Percentiles rank a stretch among this genome's conserved stretches.
phyloP scores from a whole-genome alignment of 2,113 vertebrate genomes.

The Sminthopsis crassicaudata region DNA sequence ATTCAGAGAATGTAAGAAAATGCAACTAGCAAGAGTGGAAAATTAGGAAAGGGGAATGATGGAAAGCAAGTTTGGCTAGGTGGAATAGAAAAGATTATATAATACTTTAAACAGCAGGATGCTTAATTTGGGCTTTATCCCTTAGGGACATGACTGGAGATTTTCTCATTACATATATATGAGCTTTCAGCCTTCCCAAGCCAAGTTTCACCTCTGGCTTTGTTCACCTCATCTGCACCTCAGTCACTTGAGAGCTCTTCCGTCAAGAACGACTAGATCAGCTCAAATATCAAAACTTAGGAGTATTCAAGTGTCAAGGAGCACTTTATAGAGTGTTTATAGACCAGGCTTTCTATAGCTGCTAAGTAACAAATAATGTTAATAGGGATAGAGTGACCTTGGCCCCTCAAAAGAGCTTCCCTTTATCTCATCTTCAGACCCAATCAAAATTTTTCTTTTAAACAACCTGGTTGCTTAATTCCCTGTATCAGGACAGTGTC shows the following conservation, averaged over 20 bases:
- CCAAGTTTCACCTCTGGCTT: conserved; percentile 5
- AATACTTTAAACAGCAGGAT: neutral
- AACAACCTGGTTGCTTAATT: neutral
- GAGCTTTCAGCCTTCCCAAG: neutral
- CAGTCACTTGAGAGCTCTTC: neutral
- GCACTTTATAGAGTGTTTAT: neutral
- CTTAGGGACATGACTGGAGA: neutral
- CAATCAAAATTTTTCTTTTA: neutral
- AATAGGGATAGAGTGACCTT: neutral
- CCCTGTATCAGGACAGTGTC: neutral
- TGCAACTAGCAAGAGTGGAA: neutral
- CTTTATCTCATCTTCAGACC: neutral
- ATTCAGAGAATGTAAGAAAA: neutral
- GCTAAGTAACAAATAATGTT: neutral
- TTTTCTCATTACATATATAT: neutral
- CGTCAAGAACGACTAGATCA: neutral
- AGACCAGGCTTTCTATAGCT: neutral
- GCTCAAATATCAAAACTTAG: neutral
- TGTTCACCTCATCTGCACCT: neutral
- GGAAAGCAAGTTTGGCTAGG: neutral
- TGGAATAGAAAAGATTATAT: neutral
- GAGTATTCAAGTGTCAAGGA: neutral
- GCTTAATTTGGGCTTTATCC: neutral
- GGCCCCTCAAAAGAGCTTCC: neutral
- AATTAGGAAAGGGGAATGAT: neutral